Base-by-base conservation (phyloP, 2,888 invertebrate species). In the Yponomeuta plumbellus region DNA sequence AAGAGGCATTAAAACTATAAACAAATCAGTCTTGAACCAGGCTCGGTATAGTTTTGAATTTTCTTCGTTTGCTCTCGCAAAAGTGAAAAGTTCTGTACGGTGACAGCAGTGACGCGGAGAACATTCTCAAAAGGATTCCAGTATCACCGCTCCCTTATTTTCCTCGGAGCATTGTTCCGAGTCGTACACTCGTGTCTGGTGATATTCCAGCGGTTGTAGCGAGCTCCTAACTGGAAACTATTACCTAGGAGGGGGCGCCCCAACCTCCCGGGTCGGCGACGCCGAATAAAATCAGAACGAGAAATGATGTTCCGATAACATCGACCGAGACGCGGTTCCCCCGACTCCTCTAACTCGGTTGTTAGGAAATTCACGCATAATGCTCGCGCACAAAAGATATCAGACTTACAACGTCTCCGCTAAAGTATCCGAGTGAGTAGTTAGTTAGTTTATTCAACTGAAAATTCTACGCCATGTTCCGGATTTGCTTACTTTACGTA, bases 251-350 rank as follows among this genome's bases (percentile, higher is more conserved):
- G 70, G 69, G 73, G 20, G 58, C 5, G 11, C 39, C 58, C 77
- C 78, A 75, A 80, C 83, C 83, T 76, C 74, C 72, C 74, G 75
- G 73, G 74, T 71, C 79, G 75, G 70, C 77, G 83, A 78, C 70
- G 80, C 75, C 84, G 82, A 85, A 87, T 84, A 85, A 86, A 88
- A 86, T 86, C 85, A 80, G 75, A 84, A 82, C 81, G 82, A 82
- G 84, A 83, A 85, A 85, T 86, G 85, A 87, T 88, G 84, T 82
- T 83, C 80, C 79, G 83, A 84, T 84, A 84, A 78, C 80, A 73
- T 74, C 75, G 76, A 75, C 76, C 77, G 79, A 26, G 26, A 73
- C 69, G 68, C 73, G 70, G 74, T 75, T 74, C 74, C 26, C 72
- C 75, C 74, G 72, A 75, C 72, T 74, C 73, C 73, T 71, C 71